phyloP scores from a whole-genome alignment of 1,140 invertebrate species.

The Drosophila simulans region DNA sequence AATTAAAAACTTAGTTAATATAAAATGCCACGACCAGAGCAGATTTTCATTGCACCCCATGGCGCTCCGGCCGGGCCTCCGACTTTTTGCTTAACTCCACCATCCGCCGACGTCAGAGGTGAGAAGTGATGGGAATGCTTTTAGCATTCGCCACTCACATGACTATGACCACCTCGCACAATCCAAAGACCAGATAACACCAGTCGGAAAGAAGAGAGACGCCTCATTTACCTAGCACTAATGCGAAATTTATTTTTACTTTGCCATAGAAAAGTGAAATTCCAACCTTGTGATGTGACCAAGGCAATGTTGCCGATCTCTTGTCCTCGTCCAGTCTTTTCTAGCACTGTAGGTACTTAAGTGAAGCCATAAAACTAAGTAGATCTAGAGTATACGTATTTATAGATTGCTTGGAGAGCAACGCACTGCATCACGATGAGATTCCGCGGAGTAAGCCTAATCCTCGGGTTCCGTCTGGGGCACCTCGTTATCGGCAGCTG shows the following conservation, averaged over 20 bases:
- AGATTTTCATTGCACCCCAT: conserved; percentile 7
- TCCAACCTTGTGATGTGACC: conserved; percentile 59
- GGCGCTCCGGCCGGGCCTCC: neutral
- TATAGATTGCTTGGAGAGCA: conserved; percentile 44
- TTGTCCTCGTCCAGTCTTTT: conserved; percentile 72
- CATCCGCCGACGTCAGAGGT: conserved; percentile 38
- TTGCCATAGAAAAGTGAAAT: conserved; percentile 65
- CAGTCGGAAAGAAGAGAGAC: conserved; percentile 12
- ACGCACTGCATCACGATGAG: conserved; percentile 68
- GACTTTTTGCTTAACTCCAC: neutral
- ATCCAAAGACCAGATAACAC: conserved; percentile 29
- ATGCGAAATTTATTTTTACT: conserved; percentile 67
- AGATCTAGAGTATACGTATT: conserved; percentile 25
- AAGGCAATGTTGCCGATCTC: conserved; percentile 50
- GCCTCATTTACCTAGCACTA: conserved; percentile 58
- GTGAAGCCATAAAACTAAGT: conserved; percentile 40
- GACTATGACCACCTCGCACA: conserved; percentile 15
- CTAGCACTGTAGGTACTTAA: conserved; percentile 63
- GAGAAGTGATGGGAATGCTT: conserved; percentile 63
- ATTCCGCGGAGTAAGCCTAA: conserved; percentile 6
- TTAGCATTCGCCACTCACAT: conserved; percentile 48
- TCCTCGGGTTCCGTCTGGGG: conserved; percentile 26
- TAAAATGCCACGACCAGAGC: conserved; percentile 30
- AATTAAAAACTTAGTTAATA: conserved; percentile 81
- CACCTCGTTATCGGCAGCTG: conserved; percentile 52